Conservation (phyloP, 2,888 invertebrate species). For the Hirudinaria manillensis region DNA sequence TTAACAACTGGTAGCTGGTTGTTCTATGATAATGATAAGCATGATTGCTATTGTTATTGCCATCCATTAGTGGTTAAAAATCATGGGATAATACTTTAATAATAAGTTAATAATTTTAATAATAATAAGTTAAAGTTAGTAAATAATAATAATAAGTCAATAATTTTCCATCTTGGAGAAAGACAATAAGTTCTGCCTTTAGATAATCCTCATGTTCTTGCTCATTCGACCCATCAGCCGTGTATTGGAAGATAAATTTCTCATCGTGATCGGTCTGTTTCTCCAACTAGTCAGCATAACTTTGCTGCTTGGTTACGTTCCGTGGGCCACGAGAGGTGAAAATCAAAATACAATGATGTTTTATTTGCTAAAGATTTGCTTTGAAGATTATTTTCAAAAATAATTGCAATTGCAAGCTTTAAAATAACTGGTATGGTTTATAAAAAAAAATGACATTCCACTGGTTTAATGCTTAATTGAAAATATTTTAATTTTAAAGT, state of each 20-base stretch:
- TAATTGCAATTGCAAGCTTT: no score
- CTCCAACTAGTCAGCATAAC: conserved; percentile 6
- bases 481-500: background rate
- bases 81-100: no score
- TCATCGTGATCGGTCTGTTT: conserved; percentile 23
- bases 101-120: no score
- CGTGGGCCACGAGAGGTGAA: conserved; percentile 25
- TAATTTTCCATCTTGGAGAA: conserved; percentile 2
- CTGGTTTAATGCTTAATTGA: background rate
- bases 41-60: background rate
- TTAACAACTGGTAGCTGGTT: background rate
- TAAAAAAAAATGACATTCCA: no score
- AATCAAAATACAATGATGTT: background rate
- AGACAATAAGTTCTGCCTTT: background rate
- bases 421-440: no score
- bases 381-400: no score
- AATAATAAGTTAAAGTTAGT: no score
- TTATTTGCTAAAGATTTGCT: background rate
- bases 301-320: conserved; percentile 26
- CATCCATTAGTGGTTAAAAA: no score
- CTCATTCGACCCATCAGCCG: conserved; percentile 21
- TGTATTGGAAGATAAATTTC: conserved; percentile 11
- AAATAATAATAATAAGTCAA: no score
- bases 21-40: background rate
- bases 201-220: conserved; percentile 30